Conservation (phyloP, 2,113 vertebrate species). For the Microcebus lehilahytsara region DNA sequence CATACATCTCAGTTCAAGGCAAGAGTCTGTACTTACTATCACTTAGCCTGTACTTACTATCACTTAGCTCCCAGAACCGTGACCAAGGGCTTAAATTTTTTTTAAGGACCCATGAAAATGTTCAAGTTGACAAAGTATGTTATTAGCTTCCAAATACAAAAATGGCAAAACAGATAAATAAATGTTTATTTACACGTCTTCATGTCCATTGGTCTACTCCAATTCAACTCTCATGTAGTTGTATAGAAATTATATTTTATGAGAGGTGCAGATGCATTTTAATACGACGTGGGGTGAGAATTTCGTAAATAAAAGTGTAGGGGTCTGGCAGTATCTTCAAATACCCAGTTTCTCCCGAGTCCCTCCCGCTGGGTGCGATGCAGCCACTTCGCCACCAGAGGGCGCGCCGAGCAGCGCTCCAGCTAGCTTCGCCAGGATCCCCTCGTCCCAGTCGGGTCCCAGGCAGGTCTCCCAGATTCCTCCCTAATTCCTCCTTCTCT, state of each 20-base stretch:
- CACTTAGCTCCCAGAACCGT: neutral
- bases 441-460: neutral
- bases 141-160: neutral
- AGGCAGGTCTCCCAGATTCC: neutral
- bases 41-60: neutral
- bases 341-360: neutral
- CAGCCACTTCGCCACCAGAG: constrained; percentile 56
- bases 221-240: neutral
- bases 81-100: neutral
- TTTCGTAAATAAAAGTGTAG: neutral
- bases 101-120: neutral
- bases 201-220: neutral
- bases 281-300: neutral
- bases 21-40: neutral
- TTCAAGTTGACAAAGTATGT: neutral
- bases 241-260: neutral
- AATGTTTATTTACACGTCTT: constrained; percentile 2
- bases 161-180: neutral
- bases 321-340: neutral
- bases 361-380: neutral
- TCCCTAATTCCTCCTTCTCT: neutral
- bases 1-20: neutral
- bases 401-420: constrained; percentile 44
- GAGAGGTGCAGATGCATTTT: neutral
- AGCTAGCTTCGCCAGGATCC: neutral